A percentile compares a stretch with the other conserved stretches of the same genome.
These are phyloP conservation scores for Larimichthys polyactis DNA, from an alignment of 2,113 vertebrate species.

Conservation along the genomic window DNA sequence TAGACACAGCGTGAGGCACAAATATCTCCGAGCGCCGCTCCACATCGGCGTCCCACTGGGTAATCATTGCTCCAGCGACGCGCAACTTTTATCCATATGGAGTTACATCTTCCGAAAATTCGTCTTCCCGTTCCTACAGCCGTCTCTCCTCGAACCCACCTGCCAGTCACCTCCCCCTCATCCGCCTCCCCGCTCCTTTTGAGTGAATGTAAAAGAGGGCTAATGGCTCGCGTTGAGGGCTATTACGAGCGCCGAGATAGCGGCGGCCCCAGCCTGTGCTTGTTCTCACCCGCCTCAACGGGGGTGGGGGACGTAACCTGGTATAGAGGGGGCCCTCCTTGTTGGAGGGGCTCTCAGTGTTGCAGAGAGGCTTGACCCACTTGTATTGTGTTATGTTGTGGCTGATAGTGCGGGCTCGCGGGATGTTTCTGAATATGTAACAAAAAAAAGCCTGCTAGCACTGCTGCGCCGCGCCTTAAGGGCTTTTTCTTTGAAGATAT, in stretches of 20 bases:
- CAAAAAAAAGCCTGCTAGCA: slow-evolving; percentile 59
- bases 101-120: slow-evolving; percentile 79
- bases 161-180: slow-evolving; percentile 35
- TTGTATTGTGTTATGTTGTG: slow-evolving; percentile 62
- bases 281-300: not conserved
- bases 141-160: slow-evolving; percentile 35
- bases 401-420: slow-evolving; percentile 34
- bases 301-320: slow-evolving; percentile 52
- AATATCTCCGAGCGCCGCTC: slow-evolving; percentile 43
- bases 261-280: not conserved
- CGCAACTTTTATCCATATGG: slow-evolving; percentile 72
- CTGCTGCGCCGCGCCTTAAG: slow-evolving; percentile 42
- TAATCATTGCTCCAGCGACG: slow-evolving; percentile 47
- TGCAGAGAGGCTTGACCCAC: slow-evolving; percentile 64
- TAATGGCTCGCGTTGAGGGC: slow-evolving; percentile 67
- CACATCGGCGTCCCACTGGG: slow-evolving; percentile 21
- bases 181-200: slow-evolving; percentile 67
- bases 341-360: slow-evolving; percentile 24
- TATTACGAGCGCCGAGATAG: slow-evolving; percentile 59
- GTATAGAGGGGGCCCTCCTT: slow-evolving; percentile 29
- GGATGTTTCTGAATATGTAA: slow-evolving; percentile 62
- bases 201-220: slow-evolving; percentile 78
- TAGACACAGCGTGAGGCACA: slow-evolving; percentile 23
- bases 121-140: slow-evolving; percentile 12
- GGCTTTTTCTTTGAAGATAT: slow-evolving; percentile 67